Evolutionary conservation across 2,113 vertebrate genomes (phyloP).

Genomic region (Syngnathoides biaculeatus): DNA sequence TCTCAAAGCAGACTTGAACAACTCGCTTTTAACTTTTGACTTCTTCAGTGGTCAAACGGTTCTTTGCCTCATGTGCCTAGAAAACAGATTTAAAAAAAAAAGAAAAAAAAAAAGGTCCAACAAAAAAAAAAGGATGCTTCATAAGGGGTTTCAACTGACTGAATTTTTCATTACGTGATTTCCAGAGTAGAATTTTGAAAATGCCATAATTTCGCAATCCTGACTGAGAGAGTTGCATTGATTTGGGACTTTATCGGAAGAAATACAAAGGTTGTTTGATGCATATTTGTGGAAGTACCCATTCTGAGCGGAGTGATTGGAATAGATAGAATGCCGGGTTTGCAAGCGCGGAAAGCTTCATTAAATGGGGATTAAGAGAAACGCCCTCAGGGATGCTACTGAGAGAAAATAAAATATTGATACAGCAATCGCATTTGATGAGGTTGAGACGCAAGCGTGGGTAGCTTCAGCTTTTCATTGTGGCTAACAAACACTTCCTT

Average conservation of each 20-base stretch:
- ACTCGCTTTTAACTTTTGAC: not conserved
- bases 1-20: constrained; percentile 6
- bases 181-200: not conserved
- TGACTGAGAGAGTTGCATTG: not conserved
- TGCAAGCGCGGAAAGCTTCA: constrained; percentile 42
- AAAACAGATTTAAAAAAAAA: not conserved
- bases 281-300: not conserved
- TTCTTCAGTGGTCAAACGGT: not conserved
- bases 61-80: not conserved
- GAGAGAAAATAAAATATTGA: constrained; percentile 25
- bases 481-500: constrained; percentile 43
- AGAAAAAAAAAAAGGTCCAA: not conserved
- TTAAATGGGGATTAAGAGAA: constrained; percentile 50
- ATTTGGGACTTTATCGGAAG: not conserved
- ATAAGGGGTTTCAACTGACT: too few species aligned
- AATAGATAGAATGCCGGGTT: constrained; percentile 41
- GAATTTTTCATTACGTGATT: too few species aligned
- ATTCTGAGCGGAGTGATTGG: constrained; percentile 23
- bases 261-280: constrained; percentile 28
- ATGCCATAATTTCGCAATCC: not conserved
- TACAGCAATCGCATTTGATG: constrained; percentile 15
- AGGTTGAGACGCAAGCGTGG: constrained; percentile 3
- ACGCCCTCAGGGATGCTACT: constrained; percentile 31
- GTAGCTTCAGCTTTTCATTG: constrained; percentile 17
- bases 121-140: too few species aligned